Base-by-base conservation (phyloP, 2,113 vertebrate species). In the Sorex fumeus region DNA sequence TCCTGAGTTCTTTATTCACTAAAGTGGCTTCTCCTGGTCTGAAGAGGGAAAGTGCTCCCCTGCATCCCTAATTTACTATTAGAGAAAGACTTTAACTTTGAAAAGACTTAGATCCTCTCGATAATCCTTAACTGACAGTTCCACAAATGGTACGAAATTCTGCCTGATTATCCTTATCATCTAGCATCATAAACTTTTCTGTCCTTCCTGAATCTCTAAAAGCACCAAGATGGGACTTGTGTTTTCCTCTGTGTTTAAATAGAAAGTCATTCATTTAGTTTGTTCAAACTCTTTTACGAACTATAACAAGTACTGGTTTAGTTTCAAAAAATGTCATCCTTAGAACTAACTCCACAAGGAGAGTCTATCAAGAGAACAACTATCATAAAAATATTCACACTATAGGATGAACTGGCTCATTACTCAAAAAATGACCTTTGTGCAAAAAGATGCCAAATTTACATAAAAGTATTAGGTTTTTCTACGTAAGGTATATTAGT, bases 11-110 rank as follows among this genome's bases (percentile, higher is more conserved):
- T 84, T 93, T 75, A 85, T 83, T 93, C 70, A 40, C 28, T 91
- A 64, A 87, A 88, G 92, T 90, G 82, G 50, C 21, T 75, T 90
- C 62, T 95, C 40, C 57, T 90, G 50, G 9, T 67, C 92, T 94
- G 78, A 93, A 91, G 74, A 88, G 82, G 40, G 19, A 71, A 67
- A 40, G 36, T 90, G 50, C 34, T 87, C 76, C 32, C 32, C 36
- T 84, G 70, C n/a, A 83, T 88, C 34, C 67, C 74, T 91, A 90
- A 91, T 91, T 21, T 85, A n/a, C 32, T 87, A 1, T 2, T 25
- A 76, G 34, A 69, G 60, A 75, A 86, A 57, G 3, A 8, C 9
- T 78, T 79, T 67, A 79, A n/a, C 34, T 43, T 91, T 78, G 71
- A 36, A 74, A 95, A 83, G 70, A 45, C 18, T n/a, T 6, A 3